Evolutionary conservation across 2,797 vertebrate species (phyloP).

Genomic region (Esox lucius): DNA sequence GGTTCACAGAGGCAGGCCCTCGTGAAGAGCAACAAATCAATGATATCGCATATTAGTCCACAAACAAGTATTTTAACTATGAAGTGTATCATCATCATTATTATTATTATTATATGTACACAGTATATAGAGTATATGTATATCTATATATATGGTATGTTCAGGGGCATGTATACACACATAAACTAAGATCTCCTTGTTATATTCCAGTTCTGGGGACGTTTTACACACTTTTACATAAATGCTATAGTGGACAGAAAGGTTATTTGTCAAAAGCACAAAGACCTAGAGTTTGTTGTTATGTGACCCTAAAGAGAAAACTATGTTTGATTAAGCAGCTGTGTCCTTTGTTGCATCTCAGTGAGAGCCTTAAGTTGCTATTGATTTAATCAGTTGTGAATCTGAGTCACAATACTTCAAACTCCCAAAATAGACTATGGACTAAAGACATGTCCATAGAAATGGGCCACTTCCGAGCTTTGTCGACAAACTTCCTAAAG

Average conservation of each 20-base stretch:
- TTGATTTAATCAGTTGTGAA: neutral
- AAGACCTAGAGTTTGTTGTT: too few species aligned
- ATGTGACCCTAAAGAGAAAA: too few species aligned
- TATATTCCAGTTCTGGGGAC: too few species aligned
- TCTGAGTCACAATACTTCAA: neutral
- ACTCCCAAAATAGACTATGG: neutral
- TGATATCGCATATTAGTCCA: neutral
- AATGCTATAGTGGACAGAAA: too few species aligned
- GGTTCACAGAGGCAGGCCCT: neutral
- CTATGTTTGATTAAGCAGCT: neutral
- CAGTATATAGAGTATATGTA: too few species aligned
- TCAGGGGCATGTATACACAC: too few species aligned
- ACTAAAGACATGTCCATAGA: slow-evolving; percentile 38
- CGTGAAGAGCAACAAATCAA: neutral
- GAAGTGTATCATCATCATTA: neutral
- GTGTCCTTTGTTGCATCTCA: neutral
- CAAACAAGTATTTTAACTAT: neutral
- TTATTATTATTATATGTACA: neutral
- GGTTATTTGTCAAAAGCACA: too few species aligned
- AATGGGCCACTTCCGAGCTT: slow-evolving; percentile 67
- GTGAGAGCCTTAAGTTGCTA: neutral
- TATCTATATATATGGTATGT: too few species aligned
- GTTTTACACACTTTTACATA: too few species aligned
- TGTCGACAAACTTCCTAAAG: slow-evolving; percentile 66
- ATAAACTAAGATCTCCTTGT: too few species aligned